Evolutionary conservation across 2,797 vertebrate genomes (phyloP).

Genomic region (Clarias pachynema): DNA sequence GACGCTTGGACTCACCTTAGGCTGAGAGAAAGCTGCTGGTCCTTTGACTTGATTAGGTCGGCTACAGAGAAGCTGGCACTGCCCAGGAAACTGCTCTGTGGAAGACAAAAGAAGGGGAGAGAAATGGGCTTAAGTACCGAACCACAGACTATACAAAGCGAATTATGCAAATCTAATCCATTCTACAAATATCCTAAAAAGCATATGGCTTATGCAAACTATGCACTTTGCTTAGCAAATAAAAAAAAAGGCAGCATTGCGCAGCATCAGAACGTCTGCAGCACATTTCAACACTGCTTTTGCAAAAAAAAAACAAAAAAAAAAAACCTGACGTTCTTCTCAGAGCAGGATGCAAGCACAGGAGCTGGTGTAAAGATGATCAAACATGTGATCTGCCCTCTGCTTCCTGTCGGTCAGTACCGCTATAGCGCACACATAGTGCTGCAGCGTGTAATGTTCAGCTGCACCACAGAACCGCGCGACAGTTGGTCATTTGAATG

Average conservation of each 20-base stretch:
- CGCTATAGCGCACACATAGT: not conserved
- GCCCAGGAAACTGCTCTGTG: slow-evolving; percentile 90
- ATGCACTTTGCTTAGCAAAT: slow-evolving; percentile 13
- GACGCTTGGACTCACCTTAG: slow-evolving; percentile 81
- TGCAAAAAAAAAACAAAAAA: not conserved
- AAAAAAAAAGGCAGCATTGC: not conserved
- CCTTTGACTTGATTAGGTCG: slow-evolving; percentile 88
- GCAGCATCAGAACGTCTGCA: not conserved
- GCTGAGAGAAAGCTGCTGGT: slow-evolving; percentile 86
- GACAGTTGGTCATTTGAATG: slow-evolving; percentile 8
- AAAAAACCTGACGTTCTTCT: not conserved
- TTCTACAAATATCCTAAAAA: slow-evolving; percentile 6
- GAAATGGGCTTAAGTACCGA: not conserved
- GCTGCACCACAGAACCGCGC: too few species aligned
- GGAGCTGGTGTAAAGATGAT: not conserved
- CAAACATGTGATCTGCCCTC: not conserved
- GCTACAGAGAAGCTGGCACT: slow-evolving; percentile 87
- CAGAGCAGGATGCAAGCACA: not conserved
- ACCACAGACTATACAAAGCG: not conserved
- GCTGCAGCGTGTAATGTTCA: not conserved
- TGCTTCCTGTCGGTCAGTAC: not conserved
- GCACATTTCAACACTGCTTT: slow-evolving; percentile 12
- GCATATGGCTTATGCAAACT: slow-evolving; percentile 26
- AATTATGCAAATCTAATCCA: slow-evolving; percentile 2
- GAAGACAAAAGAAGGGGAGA: slow-evolving; percentile 27